A percentile compares a stretch with the other conserved stretches of the same genome.
These are phyloP conservation scores for Troilus luridus DNA, from an alignment of 2,888 invertebrate species.

Conservation along the genomic window DNA sequence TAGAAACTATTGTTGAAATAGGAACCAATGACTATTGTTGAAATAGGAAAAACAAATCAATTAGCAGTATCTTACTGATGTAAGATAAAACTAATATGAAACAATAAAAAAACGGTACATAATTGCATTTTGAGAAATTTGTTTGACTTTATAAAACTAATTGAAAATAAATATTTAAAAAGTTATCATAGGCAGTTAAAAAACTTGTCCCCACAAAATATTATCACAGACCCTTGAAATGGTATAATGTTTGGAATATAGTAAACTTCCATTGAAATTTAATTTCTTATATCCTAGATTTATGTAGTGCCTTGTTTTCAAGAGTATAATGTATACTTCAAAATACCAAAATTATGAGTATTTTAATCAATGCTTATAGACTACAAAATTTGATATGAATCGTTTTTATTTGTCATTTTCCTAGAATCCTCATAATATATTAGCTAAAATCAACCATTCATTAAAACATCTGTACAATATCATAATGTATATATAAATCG, in stretches of 20 bases:
- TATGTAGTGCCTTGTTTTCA: conserved; percentile 17
- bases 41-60: neutral
- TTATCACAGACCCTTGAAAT: neutral
- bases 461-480: conserved; percentile 20
- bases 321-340: neutral
- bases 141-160: neutral
- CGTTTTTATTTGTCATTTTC: neutral
- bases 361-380: neutral
- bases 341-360: neutral
- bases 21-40: neutral
- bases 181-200: neutral
- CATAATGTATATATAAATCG: conserved; percentile 14
- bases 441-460: neutral
- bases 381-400: neutral
- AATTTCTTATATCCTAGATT: neutral
- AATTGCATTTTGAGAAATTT: neutral
- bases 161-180: neutral
- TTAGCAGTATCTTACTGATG: neutral
- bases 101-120: neutral
- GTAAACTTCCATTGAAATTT: neutral
- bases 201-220: neutral
- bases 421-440: neutral
- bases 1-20: neutral
- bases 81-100: neutral
- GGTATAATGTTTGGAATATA: neutral